These are phyloP conservation scores for Sisor rabdophorus DNA, from an alignment of 2,113 vertebrate species.

Conservation along the genomic window DNA sequence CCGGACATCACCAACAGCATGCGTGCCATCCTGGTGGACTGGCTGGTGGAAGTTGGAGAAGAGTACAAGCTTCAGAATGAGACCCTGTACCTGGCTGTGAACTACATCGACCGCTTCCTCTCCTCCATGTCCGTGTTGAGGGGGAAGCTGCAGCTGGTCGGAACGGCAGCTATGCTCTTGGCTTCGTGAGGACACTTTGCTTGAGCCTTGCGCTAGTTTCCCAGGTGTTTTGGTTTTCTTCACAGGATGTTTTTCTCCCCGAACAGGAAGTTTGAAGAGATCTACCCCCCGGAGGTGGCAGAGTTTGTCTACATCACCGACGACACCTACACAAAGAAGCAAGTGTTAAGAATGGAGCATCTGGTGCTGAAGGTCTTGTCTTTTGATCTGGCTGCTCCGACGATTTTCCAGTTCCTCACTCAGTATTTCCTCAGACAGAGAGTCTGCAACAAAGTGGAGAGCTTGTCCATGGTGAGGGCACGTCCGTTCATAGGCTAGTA, in stretches of 20 bases:
- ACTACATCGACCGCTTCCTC: slow-evolving; percentile 97
- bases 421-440: slow-evolving; percentile 83
- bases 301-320: slow-evolving; percentile 99
- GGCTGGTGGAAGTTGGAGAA: slow-evolving; percentile 97
- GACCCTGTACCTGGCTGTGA: slow-evolving; percentile 91
- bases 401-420: slow-evolving; percentile 92
- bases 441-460: slow-evolving; percentile 77
- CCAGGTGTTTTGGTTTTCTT: background rate
- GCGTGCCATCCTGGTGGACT: slow-evolving; percentile 96
- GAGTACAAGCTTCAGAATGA: slow-evolving; percentile 97
- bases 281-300: slow-evolving; percentile 95
- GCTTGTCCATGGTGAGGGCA: slow-evolving; percentile 82
- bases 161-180: slow-evolving; percentile 94
- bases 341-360: slow-evolving; percentile 97
- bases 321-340: slow-evolving; percentile 97
- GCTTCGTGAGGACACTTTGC: slow-evolving; percentile 82
- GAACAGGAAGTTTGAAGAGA: slow-evolving; percentile 95
- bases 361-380: slow-evolving; percentile 94
- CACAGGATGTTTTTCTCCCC: background rate
- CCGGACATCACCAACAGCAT: slow-evolving; percentile 96
- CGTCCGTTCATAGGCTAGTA: background rate
- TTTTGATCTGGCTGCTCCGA: slow-evolving; percentile 93
- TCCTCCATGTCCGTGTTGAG: slow-evolving; percentile 96
- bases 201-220: too few species aligned
- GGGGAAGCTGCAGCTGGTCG: slow-evolving; percentile 96